Evolutionary conservation across 2,113 vertebrate genomes (phyloP), one percentile per base, ranked within the genome.

Genomic region (Acinonyx jubatus): DNA sequence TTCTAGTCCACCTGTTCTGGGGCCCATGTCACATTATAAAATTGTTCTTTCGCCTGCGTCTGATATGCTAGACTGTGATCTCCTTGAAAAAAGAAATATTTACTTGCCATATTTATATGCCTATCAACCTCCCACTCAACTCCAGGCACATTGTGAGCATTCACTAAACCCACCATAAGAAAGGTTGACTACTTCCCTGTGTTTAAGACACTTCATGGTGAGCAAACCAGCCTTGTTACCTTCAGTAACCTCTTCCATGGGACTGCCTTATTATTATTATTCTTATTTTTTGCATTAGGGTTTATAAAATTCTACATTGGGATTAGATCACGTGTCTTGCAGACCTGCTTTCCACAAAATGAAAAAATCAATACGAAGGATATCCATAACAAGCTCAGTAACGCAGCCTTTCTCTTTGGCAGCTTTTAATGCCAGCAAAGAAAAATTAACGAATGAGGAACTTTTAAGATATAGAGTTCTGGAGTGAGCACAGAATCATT

Each of bases 361-460:
- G 10, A 89, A 33, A 33, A 89, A 89, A 16, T 84, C 36, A 52
- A 18, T 73, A 45, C 93, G 45, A 89, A 80, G 36, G 63, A 63
- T 81, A 48, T 36, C 27, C 23, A 41, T 16, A 65, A 89, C 8
- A 84, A 65, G 18, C 14, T 92, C 69, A 78, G 13, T 86, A 82
- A 74, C 23, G 36, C 27, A 92, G 8, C n/a, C 33, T 55, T 91
- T 85, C 52, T 91, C 45, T 97, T 71, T 76, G 65, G 63, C 93
- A 91, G 23, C 14, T 48, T 87, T 97, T 90, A 92, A 79, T 87
- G 5, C 33, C 76, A 92, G 3, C 4, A 89, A 93, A 90, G 21
- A 92, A 91, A 82, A 96, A 66, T 31, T 78, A 84, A 94, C 31
- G 12, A 94, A 95, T 33, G 31, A 84, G 14, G 61, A 73, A 73